Base-by-base conservation (phyloP, 2,888 invertebrate species). In the Amphiduros pacificus region DNA sequence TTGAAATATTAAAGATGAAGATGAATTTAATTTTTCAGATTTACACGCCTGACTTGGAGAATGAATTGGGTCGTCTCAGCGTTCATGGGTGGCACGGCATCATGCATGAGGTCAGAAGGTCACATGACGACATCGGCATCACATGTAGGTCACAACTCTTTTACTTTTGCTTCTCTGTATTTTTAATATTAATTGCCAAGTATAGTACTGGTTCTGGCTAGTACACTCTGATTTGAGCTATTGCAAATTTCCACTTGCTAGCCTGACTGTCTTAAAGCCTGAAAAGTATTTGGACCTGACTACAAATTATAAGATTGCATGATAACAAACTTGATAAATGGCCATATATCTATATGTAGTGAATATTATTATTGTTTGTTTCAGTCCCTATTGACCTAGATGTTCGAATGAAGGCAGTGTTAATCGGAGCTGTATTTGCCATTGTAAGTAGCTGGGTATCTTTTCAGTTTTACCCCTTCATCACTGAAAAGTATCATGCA, bases 41-140 rank as follows among this genome's bases (percentile, higher is more conserved):
- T 31, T 66, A 66, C 48, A 58, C 58, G 17, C 49, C 59, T 4
- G 65, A 70, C 32, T 51, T 66, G 41, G 61, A 63, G 48, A 51
- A 61, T 22, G 66, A 62, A 26, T 51, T 70, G 28, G 70, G 70
- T 3, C 60, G 70, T n/a, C 49, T 70, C 36, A 59, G 61, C 48
- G 64, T 65, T 5, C 67, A 63, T 41, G 62, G 67, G 41, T 70
- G 71, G 70, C 60, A 56, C 6, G 71, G 69, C 17, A 64, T 71
- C 55, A 70, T 71, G 68, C 66, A 68, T 49, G 70, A 71, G 44
- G 53, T 71, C 14, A 28, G 64, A 20, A 59, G 71, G 26, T 67
- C 68, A 3, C 14, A 41, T 26, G 14, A 29, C 2, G 71, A 71
- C 54, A 61, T 60, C 17, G 70, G 70, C n/a, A 28, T 70, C 6